Evolutionary conservation across 2,888 invertebrate genomes (phyloP).

Genomic region (Alsophila aescularia): DNA sequence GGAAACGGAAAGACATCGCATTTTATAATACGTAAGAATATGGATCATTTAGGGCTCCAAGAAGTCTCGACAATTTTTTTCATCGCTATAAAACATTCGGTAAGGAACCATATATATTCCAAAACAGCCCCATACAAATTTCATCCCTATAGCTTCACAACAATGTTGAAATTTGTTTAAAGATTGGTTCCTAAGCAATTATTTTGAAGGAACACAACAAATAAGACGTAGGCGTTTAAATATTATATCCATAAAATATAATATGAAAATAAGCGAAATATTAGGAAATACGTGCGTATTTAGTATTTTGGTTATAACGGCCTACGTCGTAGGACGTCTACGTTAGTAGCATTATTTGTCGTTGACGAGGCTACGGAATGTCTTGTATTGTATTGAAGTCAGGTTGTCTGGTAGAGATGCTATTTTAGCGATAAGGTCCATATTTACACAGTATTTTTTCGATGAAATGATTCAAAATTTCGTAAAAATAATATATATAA

Average conservation of each 20-base stretch:
- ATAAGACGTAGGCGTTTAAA: conserved; percentile 30
- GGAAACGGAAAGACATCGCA: conserved; percentile 4
- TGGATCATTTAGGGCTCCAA: conserved; percentile 29
- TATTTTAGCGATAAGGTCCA: too few relatives aligned
- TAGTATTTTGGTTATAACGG: conserved; percentile 3
- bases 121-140: background rate
- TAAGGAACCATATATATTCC: conserved; percentile 14
- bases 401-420: too few relatives aligned
- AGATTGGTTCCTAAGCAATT: conserved; percentile 11
- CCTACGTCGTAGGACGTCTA: conserved; percentile 18
- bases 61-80: conserved; percentile 35
- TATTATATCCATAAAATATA: conserved; percentile 26
- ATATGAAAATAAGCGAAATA: conserved; percentile 27
- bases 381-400: too few relatives aligned
- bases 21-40: conserved; percentile 21
- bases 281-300: conserved; percentile 15
- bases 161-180: background rate
- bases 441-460: too few relatives aligned
- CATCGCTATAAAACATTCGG: conserved; percentile 19
- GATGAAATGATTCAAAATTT: too few relatives aligned
- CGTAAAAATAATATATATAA: too few relatives aligned
- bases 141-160: background rate
- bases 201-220: conserved; percentile 25
- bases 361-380: background rate
- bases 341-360: conserved; percentile 15